Percentiles rank a stretch among this genome's conserved stretches.
phyloP scores from a whole-genome alignment of 2,888 invertebrate genomes.

The Thyatira batis region DNA sequence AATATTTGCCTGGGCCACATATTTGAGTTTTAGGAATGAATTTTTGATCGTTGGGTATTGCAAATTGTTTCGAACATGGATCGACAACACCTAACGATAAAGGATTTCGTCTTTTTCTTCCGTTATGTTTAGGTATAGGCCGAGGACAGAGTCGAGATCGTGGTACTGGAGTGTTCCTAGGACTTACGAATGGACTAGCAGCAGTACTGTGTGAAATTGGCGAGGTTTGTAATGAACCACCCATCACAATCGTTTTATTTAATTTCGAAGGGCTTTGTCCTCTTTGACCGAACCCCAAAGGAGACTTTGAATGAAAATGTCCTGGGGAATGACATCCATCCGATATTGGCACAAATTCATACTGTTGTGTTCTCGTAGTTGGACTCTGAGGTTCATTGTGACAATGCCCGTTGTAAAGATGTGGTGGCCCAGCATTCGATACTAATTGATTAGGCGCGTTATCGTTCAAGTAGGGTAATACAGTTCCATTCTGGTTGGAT shows the following conservation, averaged over 20 bases:
- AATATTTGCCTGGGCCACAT: slow-evolving; percentile 63
- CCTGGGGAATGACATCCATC: slow-evolving; percentile 87
- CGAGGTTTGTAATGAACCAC: slow-evolving; percentile 72
- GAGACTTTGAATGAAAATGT: slow-evolving; percentile 73
- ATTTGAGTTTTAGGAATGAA: slow-evolving; percentile 56
- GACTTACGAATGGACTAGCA: slow-evolving; percentile 92
- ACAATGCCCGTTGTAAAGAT: slow-evolving; percentile 64
- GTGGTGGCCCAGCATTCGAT: slow-evolving; percentile 42
- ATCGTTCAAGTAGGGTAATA: slow-evolving; percentile 44
- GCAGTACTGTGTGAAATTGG: slow-evolving; percentile 85
- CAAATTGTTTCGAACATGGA: slow-evolving; percentile 63
- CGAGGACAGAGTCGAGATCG: slow-evolving; percentile 84
- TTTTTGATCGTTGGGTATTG: slow-evolving; percentile 74
- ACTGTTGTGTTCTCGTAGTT: slow-evolving; percentile 89
- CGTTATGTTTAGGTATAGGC: slow-evolving; percentile 71
- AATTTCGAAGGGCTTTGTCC: slow-evolving; percentile 66
- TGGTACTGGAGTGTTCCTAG: slow-evolving; percentile 88
- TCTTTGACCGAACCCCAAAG: slow-evolving; percentile 63
- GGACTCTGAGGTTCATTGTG: slow-evolving; percentile 87
- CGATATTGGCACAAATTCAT: slow-evolving; percentile 93
- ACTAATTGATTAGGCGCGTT: slow-evolving; percentile 43
- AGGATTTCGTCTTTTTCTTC: slow-evolving; percentile 63
- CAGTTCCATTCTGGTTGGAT: slow-evolving; percentile 55
- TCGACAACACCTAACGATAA: slow-evolving; percentile 60
- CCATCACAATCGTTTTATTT: slow-evolving; percentile 61